These are phyloP conservation scores for Xanthorhoe spadicearia DNA, from an alignment of 2,888 invertebrate species.

Conservation along the genomic window DNA sequence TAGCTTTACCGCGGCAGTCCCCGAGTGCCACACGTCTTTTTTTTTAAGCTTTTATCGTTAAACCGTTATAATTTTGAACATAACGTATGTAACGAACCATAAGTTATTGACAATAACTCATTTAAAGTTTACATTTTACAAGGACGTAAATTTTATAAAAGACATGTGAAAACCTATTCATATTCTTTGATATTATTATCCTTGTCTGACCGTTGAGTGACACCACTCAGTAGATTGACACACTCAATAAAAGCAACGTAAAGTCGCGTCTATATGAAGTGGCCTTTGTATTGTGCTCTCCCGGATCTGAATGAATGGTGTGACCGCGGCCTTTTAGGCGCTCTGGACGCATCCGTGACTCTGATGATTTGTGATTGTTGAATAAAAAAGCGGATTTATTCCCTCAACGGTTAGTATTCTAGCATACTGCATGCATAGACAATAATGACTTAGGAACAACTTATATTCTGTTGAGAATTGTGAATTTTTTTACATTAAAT, in stretches of 20 bases:
- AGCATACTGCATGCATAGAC: not conserved
- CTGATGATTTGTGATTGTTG: slow-evolving; percentile 36
- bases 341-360: slow-evolving; percentile 33
- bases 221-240: slow-evolving; percentile 65
- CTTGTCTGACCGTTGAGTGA: slow-evolving; percentile 80
- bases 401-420: slow-evolving; percentile 38
- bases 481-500: not conserved
- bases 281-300: slow-evolving; percentile 61
- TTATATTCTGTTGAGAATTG: not conserved
- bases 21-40: too few species aligned
- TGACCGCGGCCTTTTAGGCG: slow-evolving; percentile 26
- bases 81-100: slow-evolving; percentile 25
- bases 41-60: not conserved
- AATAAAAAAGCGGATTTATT: slow-evolving; percentile 47
- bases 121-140: slow-evolving; percentile 55
- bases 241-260: slow-evolving; percentile 64
- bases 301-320: slow-evolving; percentile 39
- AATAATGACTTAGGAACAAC: not conserved
- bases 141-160: slow-evolving; percentile 63
- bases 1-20: too few species aligned
- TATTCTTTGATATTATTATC: slow-evolving; percentile 62
- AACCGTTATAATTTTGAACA: slow-evolving; percentile 34
- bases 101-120: slow-evolving; percentile 35
- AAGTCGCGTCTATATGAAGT: slow-evolving; percentile 64
- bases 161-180: slow-evolving; percentile 56